Conservation (phyloP, 2,888 invertebrate genomes). For the Ptychoptera albimana region DNA sequence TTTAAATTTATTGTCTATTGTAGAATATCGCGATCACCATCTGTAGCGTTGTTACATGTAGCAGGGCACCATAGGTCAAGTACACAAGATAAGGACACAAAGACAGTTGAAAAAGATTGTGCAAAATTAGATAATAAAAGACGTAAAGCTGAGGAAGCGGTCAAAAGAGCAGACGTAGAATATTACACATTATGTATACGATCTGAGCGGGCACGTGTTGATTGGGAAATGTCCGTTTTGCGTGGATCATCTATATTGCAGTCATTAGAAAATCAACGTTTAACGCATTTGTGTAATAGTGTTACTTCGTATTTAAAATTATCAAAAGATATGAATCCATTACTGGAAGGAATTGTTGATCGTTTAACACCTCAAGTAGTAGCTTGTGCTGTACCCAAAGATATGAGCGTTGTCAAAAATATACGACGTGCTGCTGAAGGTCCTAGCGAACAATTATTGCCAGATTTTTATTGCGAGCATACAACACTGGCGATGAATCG, state of each 20-base stretch:
- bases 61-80: constrained; percentile 19
- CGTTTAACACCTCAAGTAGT: constrained; percentile 24
- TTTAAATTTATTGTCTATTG: background rate
- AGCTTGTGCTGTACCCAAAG: constrained; percentile 27
- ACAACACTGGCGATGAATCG: constrained; percentile 84
- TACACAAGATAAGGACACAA: constrained; percentile 29
- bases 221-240: constrained; percentile 81
- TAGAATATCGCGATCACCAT: constrained; percentile 28
- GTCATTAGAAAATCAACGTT: constrained; percentile 75
- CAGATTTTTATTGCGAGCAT: constrained; percentile 93
- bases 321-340: constrained; percentile 58
- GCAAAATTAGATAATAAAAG: constrained; percentile 75
- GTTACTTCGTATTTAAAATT: constrained; percentile 48
- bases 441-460: constrained; percentile 66
- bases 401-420: constrained; percentile 27
- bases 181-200: constrained; percentile 84
- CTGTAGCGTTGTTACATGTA: constrained; percentile 24
- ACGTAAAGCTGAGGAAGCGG: constrained; percentile 76
- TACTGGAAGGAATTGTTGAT: constrained; percentile 45
- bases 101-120: constrained; percentile 44
- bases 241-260: constrained; percentile 79
- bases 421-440: constrained; percentile 33
- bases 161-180: constrained; percentile 82
- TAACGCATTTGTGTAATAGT: constrained; percentile 60
- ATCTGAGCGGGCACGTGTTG: constrained; percentile 76